Conservation (phyloP, 1,140 invertebrate species). For the Sitodiplosis mosellana region DNA sequence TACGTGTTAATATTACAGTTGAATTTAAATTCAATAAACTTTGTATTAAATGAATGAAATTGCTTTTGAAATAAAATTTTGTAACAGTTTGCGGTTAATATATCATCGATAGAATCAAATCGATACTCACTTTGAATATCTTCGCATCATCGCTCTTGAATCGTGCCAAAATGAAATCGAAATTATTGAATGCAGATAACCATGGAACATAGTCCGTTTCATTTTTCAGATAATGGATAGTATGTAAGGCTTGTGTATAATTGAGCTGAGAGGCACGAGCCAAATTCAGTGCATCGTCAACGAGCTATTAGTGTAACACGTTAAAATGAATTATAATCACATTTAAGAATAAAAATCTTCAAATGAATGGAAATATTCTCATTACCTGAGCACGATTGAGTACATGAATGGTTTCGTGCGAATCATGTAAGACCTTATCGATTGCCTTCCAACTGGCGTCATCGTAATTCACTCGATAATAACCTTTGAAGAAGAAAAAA, state of each 20-base stretch:
- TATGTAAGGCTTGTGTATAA: slow-evolving; percentile 31
- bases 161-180: slow-evolving; percentile 21
- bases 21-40: background rate
- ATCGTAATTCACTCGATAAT: slow-evolving; percentile 67
- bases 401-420: slow-evolving; percentile 36
- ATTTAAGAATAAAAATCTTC: no score
- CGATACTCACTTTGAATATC: background rate
- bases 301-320: no score
- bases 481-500: slow-evolving; percentile 30
- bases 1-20: background rate
- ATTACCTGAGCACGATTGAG: slow-evolving; percentile 51
- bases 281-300: slow-evolving; percentile 57
- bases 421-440: slow-evolving; percentile 28
- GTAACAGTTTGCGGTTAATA: no score
- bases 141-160: slow-evolving; percentile 5
- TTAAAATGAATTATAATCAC: no score
- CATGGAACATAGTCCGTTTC: slow-evolving; percentile 47
- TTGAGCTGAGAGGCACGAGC: slow-evolving; percentile 25
- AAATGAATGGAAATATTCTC: no score
- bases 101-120: no score
- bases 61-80: no score
- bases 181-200: slow-evolving; percentile 35
- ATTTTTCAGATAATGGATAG: slow-evolving; percentile 35
- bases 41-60: no score
- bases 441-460: slow-evolving; percentile 41